A percentile compares a stretch with the other conserved stretches of the same genome.
phyloP scores from a whole-genome alignment of 2,113 vertebrate species.

The Tetrax tetrax region DNA sequence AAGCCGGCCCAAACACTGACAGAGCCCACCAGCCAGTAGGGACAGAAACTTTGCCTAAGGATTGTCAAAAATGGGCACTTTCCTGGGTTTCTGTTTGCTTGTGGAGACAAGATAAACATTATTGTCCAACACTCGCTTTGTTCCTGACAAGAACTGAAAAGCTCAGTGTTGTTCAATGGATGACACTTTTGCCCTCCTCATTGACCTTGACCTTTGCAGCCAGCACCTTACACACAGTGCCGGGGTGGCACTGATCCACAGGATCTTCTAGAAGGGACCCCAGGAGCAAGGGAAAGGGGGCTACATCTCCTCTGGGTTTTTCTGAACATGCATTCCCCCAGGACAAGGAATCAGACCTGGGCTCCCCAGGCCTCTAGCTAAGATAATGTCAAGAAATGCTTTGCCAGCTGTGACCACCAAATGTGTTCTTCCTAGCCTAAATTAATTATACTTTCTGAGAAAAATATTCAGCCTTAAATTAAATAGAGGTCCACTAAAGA shows the following conservation, averaged over 20 bases:
- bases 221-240: accelerated
- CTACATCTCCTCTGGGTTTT: not conserved
- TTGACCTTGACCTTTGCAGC: not conserved
- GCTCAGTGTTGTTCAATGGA: not conserved
- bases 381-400: not conserved
- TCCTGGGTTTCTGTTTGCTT: not conserved
- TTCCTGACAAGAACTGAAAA: not conserved
- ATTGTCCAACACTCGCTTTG: not conserved
- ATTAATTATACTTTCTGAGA: not conserved
- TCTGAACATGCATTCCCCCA: not conserved
- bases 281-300: not conserved
- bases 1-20: not conserved
- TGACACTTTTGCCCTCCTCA: not conserved
- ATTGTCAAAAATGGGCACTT: not conserved
- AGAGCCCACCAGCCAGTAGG: not conserved
- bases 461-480: not conserved
- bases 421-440: not conserved
- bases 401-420: not conserved
- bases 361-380: not conserved
- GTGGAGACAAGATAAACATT: not conserved
- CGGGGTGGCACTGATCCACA: not conserved
- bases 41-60: not conserved
- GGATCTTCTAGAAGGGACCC: not conserved
- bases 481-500: not conserved
- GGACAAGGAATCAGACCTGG: not conserved